Base-by-base conservation (phyloP, 2,113 vertebrate species). In the Ranitomeya variabilis region DNA sequence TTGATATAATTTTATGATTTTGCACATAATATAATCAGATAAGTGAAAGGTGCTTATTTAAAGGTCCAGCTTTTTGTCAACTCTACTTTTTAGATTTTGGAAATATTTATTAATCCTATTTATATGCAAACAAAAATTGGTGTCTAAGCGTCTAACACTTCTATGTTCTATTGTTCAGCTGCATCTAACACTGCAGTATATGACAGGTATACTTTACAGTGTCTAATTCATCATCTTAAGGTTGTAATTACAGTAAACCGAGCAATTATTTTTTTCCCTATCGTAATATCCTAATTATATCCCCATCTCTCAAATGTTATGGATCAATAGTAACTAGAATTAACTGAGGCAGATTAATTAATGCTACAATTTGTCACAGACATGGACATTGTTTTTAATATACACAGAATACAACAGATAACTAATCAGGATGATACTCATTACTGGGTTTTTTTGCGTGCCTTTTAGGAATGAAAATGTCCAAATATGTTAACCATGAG, bases 271-370 rank as follows among this genome's bases (percentile, higher is more conserved):
- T 71, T 80, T 82, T 54, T 84, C 31, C 82, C 15, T 55, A 55
- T 84, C 51, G 15, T 84, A 84, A 84, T 84, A 84, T 84, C 60
- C 82, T 84, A 84, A 84, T 69, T 84, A 83, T 83, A 69, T 67
- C 62, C 11, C 78, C 19, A 23, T 83, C 51, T 67, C 37, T 83
- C 62, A 83, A 81, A 66, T 67, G 81, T 52, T 84, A 84, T 69
- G 82, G 81, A 83, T 83, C 19, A 67, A 23, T 18, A 11, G 31
- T 62, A 83, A 51, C 18, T 21, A 21, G 21, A 84, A 84, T 84
- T 69, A 84, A 84, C 57, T 84, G 51, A 69, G 52, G 64, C 45
- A 55, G 82, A 84, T 55, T 84, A 84, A 84, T 84, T 84, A 84
- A 84, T 84, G 82, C 82, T 71, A 55, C 64, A 84, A 71, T 84